Conservation (phyloP, 1,140 invertebrate genomes). For the Anastrepha obliqua region DNA sequence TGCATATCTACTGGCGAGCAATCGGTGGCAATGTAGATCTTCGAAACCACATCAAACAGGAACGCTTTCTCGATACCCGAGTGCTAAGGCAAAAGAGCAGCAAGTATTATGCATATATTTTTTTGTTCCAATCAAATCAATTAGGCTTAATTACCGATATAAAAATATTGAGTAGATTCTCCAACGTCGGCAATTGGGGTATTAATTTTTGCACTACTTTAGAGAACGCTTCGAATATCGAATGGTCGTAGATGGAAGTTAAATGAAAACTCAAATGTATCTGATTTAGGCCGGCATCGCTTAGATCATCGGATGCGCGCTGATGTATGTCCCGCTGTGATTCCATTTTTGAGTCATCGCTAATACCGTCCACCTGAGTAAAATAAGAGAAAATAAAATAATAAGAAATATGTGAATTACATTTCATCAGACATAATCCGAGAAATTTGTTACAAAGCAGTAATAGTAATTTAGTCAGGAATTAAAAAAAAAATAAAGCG, state of each 20-base stretch:
- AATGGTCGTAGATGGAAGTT: slow-evolving; percentile 99
- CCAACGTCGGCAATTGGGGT: slow-evolving; percentile 96
- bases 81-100: slow-evolving; percentile 80
- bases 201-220: slow-evolving; percentile 99
- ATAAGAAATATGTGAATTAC: too few relatives aligned
- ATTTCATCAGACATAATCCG: not conserved
- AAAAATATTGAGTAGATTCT: slow-evolving; percentile 99
- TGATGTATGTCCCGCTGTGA: slow-evolving; percentile 98
- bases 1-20: slow-evolving; percentile 99
- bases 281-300: slow-evolving; percentile 89
- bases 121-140: not conserved
- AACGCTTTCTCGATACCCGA: slow-evolving; percentile 99
- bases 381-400: not conserved
- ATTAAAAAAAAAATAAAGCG: not conserved
- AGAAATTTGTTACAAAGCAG: not conserved
- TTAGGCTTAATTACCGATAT: slow-evolving; percentile 90
- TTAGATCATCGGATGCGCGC: slow-evolving; percentile 94
- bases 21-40: slow-evolving; percentile 99
- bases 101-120: not conserved
- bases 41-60: slow-evolving; percentile 98
- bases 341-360: slow-evolving; percentile 99
- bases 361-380: slow-evolving; percentile 92
- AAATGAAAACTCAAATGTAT: slow-evolving; percentile 96
- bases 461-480: not conserved
- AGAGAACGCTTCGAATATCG: slow-evolving; percentile 99